phyloP scores from a whole-genome alignment of 2,113 vertebrate species.

The Tylochromis polylepis region DNA sequence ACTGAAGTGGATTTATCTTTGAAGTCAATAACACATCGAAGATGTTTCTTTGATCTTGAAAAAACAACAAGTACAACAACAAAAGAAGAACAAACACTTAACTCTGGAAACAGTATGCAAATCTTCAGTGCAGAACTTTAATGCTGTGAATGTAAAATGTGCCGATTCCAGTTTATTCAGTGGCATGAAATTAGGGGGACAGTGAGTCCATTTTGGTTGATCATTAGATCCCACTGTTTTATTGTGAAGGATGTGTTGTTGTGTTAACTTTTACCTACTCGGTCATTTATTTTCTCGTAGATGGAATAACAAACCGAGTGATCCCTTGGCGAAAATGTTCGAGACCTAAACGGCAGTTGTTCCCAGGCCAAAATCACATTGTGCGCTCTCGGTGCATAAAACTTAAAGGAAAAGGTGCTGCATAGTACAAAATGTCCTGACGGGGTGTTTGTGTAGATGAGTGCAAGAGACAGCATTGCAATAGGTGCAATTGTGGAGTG shows the following conservation, averaged over 20 bases:
- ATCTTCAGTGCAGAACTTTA: background rate
- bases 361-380: background rate
- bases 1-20: background rate
- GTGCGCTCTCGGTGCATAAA: background rate
- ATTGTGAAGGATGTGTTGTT: background rate
- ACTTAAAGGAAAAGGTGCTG: background rate
- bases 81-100: background rate
- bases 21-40: background rate
- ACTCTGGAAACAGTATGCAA: background rate
- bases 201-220: background rate
- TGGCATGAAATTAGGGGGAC: background rate
- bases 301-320: background rate
- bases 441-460: background rate
- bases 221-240: background rate
- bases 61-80: background rate
- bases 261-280: background rate
- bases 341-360: background rate
- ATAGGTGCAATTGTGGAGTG: background rate
- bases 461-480: background rate
- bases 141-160: background rate
- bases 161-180: background rate
- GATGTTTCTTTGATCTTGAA: background rate
- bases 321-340: background rate
- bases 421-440: slow-evolving; percentile 8
- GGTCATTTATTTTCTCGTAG: background rate